Base-by-base conservation (phyloP, 2,797 vertebrate species). In the Siniperca obscura region DNA sequence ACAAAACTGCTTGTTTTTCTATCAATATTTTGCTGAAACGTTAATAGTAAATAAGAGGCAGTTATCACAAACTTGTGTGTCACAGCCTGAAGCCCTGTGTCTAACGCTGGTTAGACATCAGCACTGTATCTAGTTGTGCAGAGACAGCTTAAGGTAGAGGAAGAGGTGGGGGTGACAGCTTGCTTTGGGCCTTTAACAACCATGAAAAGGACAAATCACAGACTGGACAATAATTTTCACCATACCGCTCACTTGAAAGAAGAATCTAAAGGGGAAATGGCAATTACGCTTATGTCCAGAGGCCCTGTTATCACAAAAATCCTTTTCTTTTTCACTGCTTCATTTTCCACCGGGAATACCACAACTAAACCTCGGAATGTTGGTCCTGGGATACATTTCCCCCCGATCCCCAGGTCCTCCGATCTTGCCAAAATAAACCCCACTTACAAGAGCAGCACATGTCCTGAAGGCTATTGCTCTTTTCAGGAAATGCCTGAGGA, bases 401-500 rank as follows among this genome's bases (percentile, higher is more conserved):
- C 62, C 60, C 30, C 17, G 0, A 75, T 82, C 86, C 82, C 56
- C 81, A 75, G 59, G 81, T 92, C 84, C 73, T 86, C 65, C 12
- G 79, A 90, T 83, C 90, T n/a, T 93, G 95, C 94, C 95, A 96
- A 96, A 95, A 95, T 91, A 96, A 95, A 95, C 91, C 79, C 38
- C 78, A 84, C 91, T 92, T 94, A 94, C 94, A 95, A 91, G 90
- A 91, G 81, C 86, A 76, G 91, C 90, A 91, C 92, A 95, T 93
- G 94, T 95, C 93, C 92, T 92, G 93, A 5, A 36, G 36, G 36
- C 36, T 91, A 88, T 90, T 92, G 92, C 90, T 87, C 86, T 78
- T 74, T 89, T 93, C 92, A 93, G 94, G 95, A 96, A 96, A 95
- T 95, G 92, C 94, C 94, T 95, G 93, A 93, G 92, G 91, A 93